Evolutionary conservation across 2,888 invertebrate genomes (phyloP).

Genomic region (Papilio demoleus): DNA sequence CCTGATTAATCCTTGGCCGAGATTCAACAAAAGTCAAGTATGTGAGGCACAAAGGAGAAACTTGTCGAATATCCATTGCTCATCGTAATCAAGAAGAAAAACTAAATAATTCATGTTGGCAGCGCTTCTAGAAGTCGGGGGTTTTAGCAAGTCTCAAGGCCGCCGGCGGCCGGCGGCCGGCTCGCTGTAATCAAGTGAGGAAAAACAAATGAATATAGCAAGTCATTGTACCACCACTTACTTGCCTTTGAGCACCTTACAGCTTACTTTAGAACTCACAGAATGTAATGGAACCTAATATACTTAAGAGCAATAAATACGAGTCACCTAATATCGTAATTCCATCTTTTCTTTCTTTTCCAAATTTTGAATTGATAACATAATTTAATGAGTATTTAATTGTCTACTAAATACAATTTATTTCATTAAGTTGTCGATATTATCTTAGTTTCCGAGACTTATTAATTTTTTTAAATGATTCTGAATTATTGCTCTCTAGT

Average conservation of each 20-base stretch:
- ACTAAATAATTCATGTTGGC: conserved; percentile 34
- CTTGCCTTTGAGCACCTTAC: not conserved
- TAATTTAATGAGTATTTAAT: too few relatives aligned
- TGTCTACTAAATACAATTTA: too few relatives aligned
- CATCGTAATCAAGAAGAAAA: conserved; percentile 30
- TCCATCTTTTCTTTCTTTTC: too few relatives aligned
- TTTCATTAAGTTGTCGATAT: too few relatives aligned
- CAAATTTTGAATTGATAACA: too few relatives aligned
- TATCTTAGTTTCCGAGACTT: too few relatives aligned
- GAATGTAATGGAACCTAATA: too few relatives aligned
- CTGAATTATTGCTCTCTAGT: too few relatives aligned
- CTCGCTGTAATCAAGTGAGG: not conserved
- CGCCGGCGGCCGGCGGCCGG: not conserved
- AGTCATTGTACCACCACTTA: not conserved
- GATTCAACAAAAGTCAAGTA: conserved; percentile 13
- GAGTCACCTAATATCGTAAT: too few relatives aligned
- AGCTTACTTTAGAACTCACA: too few relatives aligned
- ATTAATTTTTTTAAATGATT: too few relatives aligned
- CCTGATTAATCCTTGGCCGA: conserved; percentile 18
- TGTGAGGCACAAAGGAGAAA: conserved; percentile 23
- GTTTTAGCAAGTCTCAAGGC: conserved; percentile 6
- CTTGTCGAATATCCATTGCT: conserved; percentile 14
- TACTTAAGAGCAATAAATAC: too few relatives aligned
- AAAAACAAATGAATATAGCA: not conserved
- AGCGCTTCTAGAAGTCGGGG: conserved; percentile 8